Evolutionary conservation across 1,140 invertebrate genomes (phyloP), one percentile per base, ranked within the genome.

Genomic region (Hormaphis cornu): DNA sequence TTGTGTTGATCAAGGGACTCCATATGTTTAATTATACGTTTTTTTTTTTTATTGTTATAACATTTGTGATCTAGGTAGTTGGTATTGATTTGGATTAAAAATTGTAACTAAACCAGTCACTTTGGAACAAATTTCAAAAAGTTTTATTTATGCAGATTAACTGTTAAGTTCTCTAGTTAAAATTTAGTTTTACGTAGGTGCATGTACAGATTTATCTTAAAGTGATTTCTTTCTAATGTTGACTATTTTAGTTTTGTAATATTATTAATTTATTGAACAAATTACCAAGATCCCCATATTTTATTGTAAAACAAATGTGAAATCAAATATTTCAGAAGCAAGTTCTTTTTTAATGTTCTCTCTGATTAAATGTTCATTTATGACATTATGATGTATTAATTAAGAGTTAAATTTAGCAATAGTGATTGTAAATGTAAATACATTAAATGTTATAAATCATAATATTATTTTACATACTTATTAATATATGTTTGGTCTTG

Each of bases 391-490:
- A n/a, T n/a, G 20, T 58, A 58, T 58, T 58, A 22, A 30, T 58
- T 24, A 58, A 58, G 40, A 40, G 14, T 58, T 58, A 40, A 58
- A 40, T 37, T n/a, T 58, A 58, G 54, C 4, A 9, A 16, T 40
- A 58, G 35, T 18, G 14, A 58, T 24, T 40, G 24, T 24, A 40
- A 58, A 58, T 58, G 33, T 58, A 58, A 40, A 58, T 56, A 37
- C n/a, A 58, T 40, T 58, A 58, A 50, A 50, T 54, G 30, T 54
- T 54, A 30, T 54, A 35, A 33, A 35, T 35, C 52, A 35, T 58
- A 35, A 14, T 35, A n/a, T n/a, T n/a, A n/a, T n/a, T n/a, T n/a
- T n/a, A n/a, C n/a, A n/a, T n/a, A n/a, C n/a, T n/a, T n/a, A n/a
- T n/a, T n/a, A n/a, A n/a, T n/a, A n/a, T n/a, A 40, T 58, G 33